Evolutionary conservation across 2,888 invertebrate species (phyloP), one percentile per base, ranked within the genome.

Genomic region (Matsumyia berberina): DNA sequence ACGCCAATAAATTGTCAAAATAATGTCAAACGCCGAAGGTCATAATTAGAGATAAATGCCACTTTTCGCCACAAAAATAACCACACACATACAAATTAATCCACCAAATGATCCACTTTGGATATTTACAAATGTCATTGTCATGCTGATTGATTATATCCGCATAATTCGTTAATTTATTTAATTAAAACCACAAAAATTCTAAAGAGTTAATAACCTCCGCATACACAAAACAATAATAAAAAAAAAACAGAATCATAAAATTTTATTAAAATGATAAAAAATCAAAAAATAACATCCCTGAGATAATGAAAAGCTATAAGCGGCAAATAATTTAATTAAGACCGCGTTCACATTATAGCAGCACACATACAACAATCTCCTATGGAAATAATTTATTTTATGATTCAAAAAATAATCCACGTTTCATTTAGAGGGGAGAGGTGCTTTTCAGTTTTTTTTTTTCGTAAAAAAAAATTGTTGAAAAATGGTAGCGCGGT

Each of bases 311-410:
- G 44, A 62, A 76, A 70, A 66, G 66, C 53, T 60, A 46, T 66
- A 66, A 51, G 35, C 72, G 70, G 70, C 66, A 53, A 67, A 67
- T 83, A 83, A 83, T 83, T 83, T 39, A 78, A 83, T 83, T 78
- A 83, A 67, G 55, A 46, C 55, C 66, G 24, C 70, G 44, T 72
- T 60, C 58, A 62, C 51, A 64, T 64, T 55, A 19, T 39, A 33
- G 58, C 12, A 29, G n/a, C 39, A 60, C 12, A 57, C 15, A 37
- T 8, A 37, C 12, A 3, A 33, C 39, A 53, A 8, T 29, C 62
- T 37, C 29, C 7, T 60, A 42, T 69, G 17, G 33, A 74, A 44
- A 80, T 60, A 66, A 83, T 83, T 83, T 73, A 78, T 83, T 73
- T 77, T 66, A 72, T 72, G 70, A 77, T 58, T 70, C 69, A 57